Evolutionary conservation across 64 coral and sea anemone species (phyloP).

Genomic region (Dendrophyllia cribrosa): DNA sequence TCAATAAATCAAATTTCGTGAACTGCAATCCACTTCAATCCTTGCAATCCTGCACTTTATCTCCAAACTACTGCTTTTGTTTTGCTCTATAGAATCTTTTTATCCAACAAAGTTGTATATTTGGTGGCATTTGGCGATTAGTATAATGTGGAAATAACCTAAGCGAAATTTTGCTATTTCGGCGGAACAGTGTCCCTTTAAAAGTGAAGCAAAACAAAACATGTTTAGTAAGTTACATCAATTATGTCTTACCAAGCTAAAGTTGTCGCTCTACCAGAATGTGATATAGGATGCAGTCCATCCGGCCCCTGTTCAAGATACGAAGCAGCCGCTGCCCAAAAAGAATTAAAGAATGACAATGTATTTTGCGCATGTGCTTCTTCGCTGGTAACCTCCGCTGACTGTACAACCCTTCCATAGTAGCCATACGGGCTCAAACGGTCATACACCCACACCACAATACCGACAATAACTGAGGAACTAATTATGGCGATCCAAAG

Average conservation of each 20-base stretch:
- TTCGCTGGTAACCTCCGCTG: slow-evolving; percentile 40
- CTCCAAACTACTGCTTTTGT: too few species aligned
- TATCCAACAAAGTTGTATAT: too few species aligned
- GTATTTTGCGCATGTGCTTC: slow-evolving; percentile 58
- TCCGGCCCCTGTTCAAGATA: slow-evolving; percentile 75
- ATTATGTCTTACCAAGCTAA: slow-evolving; percentile 57
- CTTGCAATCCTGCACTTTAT: too few species aligned
- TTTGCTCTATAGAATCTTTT: too few species aligned
- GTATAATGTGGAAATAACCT: too few species aligned
- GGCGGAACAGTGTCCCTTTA: too few species aligned
- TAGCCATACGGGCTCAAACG: slow-evolving; percentile 77
- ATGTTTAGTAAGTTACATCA: too few species aligned
- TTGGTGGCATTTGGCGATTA: too few species aligned
- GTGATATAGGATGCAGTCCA: slow-evolving; percentile 66
- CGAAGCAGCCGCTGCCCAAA: slow-evolving; percentile 75
- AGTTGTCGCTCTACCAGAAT: slow-evolving; percentile 69
- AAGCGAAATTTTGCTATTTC: too few species aligned
- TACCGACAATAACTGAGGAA: slow-evolving; percentile 69
- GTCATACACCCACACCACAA: slow-evolving; percentile 75
- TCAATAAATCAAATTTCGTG: too few species aligned
- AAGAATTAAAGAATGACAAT: slow-evolving; percentile 68
- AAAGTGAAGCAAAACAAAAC: too few species aligned
- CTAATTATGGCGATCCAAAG: slow-evolving; percentile 75
- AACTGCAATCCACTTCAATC: too few species aligned
- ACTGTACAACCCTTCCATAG: slow-evolving; percentile 75